phyloP scores from a whole-genome alignment of 2,113 vertebrate genomes.

The Xenopus laevis region DNA sequence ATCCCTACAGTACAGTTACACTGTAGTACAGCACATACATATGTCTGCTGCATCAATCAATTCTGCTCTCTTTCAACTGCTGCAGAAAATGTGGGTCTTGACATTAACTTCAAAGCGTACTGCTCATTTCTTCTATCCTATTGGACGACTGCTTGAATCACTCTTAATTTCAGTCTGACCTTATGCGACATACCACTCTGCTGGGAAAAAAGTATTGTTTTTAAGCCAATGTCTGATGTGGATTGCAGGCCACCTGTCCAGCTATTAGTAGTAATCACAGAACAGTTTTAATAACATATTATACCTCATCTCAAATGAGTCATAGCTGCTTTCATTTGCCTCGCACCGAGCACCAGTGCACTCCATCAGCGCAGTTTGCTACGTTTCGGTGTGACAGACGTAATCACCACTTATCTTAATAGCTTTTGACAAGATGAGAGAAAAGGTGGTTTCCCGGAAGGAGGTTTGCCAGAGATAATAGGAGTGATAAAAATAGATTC shows the following conservation, averaged over 20 bases:
- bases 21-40: too few species aligned
- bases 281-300: conserved; percentile 11
- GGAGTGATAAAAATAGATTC: conserved; percentile 12
- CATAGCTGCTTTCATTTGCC: neutral
- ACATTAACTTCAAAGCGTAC: neutral
- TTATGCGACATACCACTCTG: neutral
- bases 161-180: neutral
- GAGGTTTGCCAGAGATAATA: conserved; percentile 8
- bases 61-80: neutral
- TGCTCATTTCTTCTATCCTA: neutral
- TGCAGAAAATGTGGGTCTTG: neutral
- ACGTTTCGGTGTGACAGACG: neutral
- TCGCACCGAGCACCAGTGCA: neutral
- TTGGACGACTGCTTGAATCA: neutral
- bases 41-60: neutral
- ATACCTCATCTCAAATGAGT: conserved; percentile 8
- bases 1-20: too few species aligned
- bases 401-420: conserved; percentile 30
- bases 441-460: conserved; percentile 11
- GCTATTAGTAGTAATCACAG: conserved; percentile 10
- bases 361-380: neutral
- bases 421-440: conserved; percentile 29
- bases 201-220: neutral
- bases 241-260: neutral
- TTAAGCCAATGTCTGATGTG: neutral